A percentile compares a stretch with the other conserved stretches of the same genome.
phyloP scores from a whole-genome alignment of 2,888 invertebrate genomes.

The Xanthia icteritia region DNA sequence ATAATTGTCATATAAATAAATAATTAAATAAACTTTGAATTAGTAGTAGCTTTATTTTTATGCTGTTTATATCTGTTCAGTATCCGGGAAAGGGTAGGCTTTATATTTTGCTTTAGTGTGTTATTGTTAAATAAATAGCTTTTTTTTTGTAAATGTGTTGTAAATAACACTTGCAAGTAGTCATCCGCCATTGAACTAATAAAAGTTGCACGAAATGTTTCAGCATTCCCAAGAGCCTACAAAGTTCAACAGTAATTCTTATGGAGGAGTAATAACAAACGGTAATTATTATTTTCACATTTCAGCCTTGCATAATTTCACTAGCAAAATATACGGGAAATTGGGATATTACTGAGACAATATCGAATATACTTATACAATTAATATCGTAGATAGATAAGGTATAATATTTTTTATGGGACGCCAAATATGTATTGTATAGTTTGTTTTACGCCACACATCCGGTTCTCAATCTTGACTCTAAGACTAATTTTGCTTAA shows the following conservation, averaged over 20 bases:
- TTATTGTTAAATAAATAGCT: not conserved
- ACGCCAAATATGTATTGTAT: conserved; percentile 1
- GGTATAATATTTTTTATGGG: conserved; percentile 12
- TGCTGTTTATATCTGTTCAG: not conserved
- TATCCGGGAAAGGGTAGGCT: not conserved
- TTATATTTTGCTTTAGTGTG: not conserved
- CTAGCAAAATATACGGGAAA: conserved; percentile 2
- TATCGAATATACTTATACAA: too few relatives aligned
- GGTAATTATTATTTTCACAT: conserved; percentile 76
- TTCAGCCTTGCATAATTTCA: conserved; percentile 22
- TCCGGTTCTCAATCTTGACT: not conserved
- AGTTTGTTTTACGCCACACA: not conserved
- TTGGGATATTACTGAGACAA: conserved; percentile 3
- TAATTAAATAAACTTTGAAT: not conserved
- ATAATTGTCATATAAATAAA: too few relatives aligned
- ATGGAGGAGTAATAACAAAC: conserved; percentile 82
- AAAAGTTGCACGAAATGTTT: conserved; percentile 65
- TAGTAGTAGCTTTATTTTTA: not conserved
- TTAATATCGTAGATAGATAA: too few relatives aligned
- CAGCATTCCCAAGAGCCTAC: conserved; percentile 88
- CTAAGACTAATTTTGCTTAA: not conserved
- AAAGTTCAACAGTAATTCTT: conserved; percentile 83
- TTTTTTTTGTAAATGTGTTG: conserved; percentile 7
- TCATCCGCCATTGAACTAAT: conserved; percentile 34
- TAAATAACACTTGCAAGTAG: conserved; percentile 37